A percentile compares a stretch with the other conserved stretches of the same genome.
Conservation (phyloP, 2,888 invertebrate species). For the Allolobophora icterica region DNA sequence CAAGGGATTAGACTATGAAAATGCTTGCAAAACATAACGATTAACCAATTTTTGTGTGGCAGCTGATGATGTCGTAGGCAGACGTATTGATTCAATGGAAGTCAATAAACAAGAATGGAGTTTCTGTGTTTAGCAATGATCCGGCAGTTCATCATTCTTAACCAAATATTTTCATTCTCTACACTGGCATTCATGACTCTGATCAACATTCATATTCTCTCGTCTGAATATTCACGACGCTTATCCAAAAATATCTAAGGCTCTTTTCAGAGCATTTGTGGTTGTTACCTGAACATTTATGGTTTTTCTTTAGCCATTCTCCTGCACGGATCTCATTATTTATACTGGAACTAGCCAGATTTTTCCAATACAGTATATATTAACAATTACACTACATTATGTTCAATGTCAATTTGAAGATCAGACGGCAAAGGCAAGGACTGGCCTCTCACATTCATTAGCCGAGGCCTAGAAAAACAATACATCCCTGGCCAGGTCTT, state of each 20-base stretch:
- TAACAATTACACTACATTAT: too few relatives aligned
- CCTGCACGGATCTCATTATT: too few relatives aligned
- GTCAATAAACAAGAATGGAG: background rate
- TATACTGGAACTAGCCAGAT: too few relatives aligned
- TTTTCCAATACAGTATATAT: too few relatives aligned
- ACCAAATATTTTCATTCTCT: background rate
- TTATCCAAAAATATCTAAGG: too few relatives aligned
- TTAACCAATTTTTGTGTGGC: background rate
- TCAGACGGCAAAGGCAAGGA: too few relatives aligned
- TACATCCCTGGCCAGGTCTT: background rate
- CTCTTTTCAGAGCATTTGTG: background rate
- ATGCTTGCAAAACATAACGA: background rate
- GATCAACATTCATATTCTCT: background rate
- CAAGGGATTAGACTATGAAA: too few relatives aligned
- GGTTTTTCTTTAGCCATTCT: too few relatives aligned
- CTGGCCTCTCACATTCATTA: too few relatives aligned
- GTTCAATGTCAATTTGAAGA: too few relatives aligned
- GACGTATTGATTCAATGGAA: background rate
- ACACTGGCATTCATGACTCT: background rate
- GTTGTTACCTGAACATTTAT: background rate
- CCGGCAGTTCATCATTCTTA: background rate
- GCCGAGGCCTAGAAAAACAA: too few relatives aligned
- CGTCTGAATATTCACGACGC: background rate
- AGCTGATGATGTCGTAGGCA: background rate
- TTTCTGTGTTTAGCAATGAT: background rate